phyloP scores from a whole-genome alignment of 2,113 vertebrate genomes.

The Solenodon paradoxus region DNA sequence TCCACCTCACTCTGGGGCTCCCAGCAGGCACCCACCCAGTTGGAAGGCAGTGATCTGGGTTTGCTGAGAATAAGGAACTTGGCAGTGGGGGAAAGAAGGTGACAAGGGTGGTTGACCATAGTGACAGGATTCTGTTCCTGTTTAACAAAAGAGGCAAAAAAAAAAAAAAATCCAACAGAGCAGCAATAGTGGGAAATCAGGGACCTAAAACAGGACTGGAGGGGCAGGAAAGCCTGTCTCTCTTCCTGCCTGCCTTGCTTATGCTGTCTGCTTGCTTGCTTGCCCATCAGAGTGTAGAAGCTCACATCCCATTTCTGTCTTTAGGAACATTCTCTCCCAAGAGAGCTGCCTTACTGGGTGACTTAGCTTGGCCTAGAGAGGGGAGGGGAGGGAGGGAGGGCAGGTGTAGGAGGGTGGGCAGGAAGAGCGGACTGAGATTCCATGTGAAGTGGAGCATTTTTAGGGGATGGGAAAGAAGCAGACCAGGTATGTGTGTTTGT shows the following conservation, averaged over 20 bases:
- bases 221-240: slow-evolving; percentile 73
- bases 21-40: slow-evolving; percentile 26
- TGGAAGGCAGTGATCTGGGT: slow-evolving; percentile 53
- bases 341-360: slow-evolving; percentile 84
- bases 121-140: slow-evolving; percentile 75
- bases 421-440: slow-evolving; percentile 44
- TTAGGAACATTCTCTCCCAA: slow-evolving; percentile 77
- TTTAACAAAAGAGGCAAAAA: slow-evolving; percentile 40
- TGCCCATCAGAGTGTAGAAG: slow-evolving; percentile 66
- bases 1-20: slow-evolving; percentile 42
- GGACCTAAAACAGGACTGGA: slow-evolving; percentile 67
- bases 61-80: slow-evolving; percentile 52
- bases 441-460: slow-evolving; percentile 20
- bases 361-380: slow-evolving; percentile 72
- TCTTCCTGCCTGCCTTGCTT: slow-evolving; percentile 77
- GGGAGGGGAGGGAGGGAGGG: neutral
- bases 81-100: slow-evolving; percentile 38
- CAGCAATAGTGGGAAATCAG: slow-evolving; percentile 61
- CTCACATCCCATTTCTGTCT: slow-evolving; percentile 68
- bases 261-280: slow-evolving; percentile 67
- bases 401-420: neutral
- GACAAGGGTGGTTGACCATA: neutral
- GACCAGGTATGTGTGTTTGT: slow-evolving; percentile 56
- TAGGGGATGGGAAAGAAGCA: slow-evolving; percentile 55
- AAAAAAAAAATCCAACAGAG: neutral